phyloP scores from a whole-genome alignment of 2,113 vertebrate species.

The Upupa epops region DNA sequence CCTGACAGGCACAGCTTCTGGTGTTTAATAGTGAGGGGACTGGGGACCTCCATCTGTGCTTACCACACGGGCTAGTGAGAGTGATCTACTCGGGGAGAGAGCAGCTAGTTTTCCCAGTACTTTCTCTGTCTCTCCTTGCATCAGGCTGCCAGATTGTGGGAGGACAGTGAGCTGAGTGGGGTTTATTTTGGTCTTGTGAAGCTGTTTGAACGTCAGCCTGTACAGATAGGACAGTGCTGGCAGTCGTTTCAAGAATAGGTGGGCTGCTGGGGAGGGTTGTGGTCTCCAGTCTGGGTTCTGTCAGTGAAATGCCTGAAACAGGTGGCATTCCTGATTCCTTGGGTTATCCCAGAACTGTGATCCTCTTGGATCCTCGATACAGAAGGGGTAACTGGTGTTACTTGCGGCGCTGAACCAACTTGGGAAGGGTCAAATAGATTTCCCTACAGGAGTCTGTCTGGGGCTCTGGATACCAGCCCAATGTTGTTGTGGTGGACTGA shows the following conservation, averaged over 20 bases:
- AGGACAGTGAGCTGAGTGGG: background rate
- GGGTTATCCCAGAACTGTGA: background rate
- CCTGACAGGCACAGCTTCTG: background rate
- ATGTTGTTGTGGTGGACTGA: background rate
- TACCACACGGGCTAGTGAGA: background rate
- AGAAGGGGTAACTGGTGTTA: background rate
- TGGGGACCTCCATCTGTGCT: background rate
- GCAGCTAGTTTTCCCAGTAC: background rate
- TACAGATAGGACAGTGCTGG: background rate
- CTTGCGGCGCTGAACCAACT: background rate
- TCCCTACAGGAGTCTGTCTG: background rate
- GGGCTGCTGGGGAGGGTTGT: background rate
- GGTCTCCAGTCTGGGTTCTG: background rate
- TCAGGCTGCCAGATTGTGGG: background rate
- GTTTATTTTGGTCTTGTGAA: fast-evolving
- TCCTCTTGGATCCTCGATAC: fast-evolving
- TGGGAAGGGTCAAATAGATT: background rate
- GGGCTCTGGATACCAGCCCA: background rate
- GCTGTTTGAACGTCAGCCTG: background rate
- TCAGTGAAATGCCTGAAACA: background rate
- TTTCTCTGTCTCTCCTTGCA: background rate
- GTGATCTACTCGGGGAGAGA: background rate
- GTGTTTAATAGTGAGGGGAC: background rate
- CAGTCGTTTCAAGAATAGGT: background rate
- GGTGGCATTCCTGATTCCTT: background rate